A percentile compares a stretch with the other conserved stretches of the same genome.
Conservation (phyloP, 1,140 invertebrate genomes). For the Dendrolimus kikuchii region DNA sequence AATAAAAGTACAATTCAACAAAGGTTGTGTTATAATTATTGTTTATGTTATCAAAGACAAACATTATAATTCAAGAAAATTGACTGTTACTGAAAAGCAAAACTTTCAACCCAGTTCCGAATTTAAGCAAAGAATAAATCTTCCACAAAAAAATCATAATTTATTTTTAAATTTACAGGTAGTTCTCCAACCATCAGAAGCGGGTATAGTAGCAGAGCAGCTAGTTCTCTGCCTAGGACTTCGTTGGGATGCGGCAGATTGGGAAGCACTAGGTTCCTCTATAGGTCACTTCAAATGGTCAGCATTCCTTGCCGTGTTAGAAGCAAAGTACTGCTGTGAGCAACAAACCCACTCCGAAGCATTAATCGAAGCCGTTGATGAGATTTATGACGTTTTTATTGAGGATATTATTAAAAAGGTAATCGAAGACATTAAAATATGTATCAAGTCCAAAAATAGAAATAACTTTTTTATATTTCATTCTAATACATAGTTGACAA, state of each 20-base stretch:
- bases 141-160: neutral
- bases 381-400: conserved; percentile 84
- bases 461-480: too few relatives aligned
- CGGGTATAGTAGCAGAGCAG: conserved; percentile 76
- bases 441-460: too few relatives aligned
- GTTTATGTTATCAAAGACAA: too few relatives aligned
- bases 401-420: conserved; percentile 89
- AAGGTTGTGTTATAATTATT: too few relatives aligned
- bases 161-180: conserved; percentile 59
- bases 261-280: conserved; percentile 75
- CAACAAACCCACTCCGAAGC: conserved; percentile 75
- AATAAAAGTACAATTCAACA: too few relatives aligned
- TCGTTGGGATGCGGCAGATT: conserved; percentile 79
- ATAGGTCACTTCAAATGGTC: conserved; percentile 76
- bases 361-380: conserved; percentile 80
- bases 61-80: too few relatives aligned
- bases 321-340: conserved; percentile 77
- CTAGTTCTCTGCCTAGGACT: conserved; percentile 78
- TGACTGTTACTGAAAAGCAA: too few relatives aligned
- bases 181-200: conserved; percentile 77
- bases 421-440: conserved; percentile 6
- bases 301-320: conserved; percentile 81
- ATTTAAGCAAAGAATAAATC: neutral
- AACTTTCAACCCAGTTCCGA: neutral
- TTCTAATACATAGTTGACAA: too few relatives aligned